Conservation (phyloP, 2,797 vertebrate species). For the Choloepus didactylus region DNA sequence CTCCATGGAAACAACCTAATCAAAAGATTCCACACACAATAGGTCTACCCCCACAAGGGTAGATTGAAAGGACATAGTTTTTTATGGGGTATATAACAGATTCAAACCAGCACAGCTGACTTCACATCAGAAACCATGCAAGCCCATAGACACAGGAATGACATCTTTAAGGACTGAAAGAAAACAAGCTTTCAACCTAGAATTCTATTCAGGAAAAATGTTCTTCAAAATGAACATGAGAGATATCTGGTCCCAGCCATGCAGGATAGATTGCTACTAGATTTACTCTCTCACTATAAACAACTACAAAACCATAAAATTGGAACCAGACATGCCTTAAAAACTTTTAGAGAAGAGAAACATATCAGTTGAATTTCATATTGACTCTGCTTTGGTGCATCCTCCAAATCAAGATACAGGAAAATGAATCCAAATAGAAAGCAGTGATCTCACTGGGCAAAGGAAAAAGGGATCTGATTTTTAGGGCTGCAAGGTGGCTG, state of each 20-base stretch:
- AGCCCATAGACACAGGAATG: background rate
- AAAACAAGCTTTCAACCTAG: background rate
- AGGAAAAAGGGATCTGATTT: background rate
- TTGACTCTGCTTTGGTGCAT: background rate
- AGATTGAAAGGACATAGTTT: no score
- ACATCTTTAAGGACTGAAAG: background rate
- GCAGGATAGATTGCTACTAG: background rate
- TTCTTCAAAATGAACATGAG: background rate
- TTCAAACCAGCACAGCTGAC: background rate
- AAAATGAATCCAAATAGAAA: background rate
- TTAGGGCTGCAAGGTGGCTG: background rate
- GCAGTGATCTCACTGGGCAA: background rate
- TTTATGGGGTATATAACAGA: no score
- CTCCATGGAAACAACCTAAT: no score
- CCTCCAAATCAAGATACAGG: background rate
- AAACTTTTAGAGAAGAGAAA: background rate
- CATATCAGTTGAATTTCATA: background rate
- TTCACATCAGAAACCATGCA: background rate
- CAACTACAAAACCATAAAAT: background rate
- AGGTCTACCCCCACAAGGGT: no score
- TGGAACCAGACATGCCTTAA: background rate
- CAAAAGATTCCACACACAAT: no score
- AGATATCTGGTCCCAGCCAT: background rate
- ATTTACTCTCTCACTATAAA: background rate
- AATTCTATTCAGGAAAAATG: background rate